Conservation (phyloP, 2,888 invertebrate genomes). For the Melinaea menophilus region DNA sequence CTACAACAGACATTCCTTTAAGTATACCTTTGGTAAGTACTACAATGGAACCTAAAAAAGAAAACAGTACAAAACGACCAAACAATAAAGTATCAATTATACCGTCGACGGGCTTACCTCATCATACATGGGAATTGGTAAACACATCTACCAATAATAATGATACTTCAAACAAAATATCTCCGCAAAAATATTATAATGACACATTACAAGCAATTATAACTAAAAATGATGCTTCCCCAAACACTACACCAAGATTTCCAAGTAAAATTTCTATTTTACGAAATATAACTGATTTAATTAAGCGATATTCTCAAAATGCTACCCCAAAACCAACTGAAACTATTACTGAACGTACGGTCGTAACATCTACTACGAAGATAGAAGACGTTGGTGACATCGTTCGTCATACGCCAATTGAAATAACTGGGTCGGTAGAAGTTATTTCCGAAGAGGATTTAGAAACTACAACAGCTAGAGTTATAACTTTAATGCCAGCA, state of each 20-base stretch:
- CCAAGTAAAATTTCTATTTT: slow-evolving; percentile 67
- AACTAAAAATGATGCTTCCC: slow-evolving; percentile 74
- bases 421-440: slow-evolving; percentile 67
- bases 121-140: slow-evolving; percentile 78
- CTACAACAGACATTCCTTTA: slow-evolving; percentile 24
- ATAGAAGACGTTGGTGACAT: slow-evolving; percentile 42
- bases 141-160: slow-evolving; percentile 73
- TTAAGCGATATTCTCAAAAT: slow-evolving; percentile 79
- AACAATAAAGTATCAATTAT: slow-evolving; percentile 72
- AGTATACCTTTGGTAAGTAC: slow-evolving; percentile 18
- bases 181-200: slow-evolving; percentile 78
- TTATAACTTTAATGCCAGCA: slow-evolving; percentile 83
- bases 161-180: slow-evolving; percentile 55
- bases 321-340: slow-evolving; percentile 52
- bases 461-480: slow-evolving; percentile 59
- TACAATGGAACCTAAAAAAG: slow-evolving; percentile 43
- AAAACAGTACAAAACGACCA: slow-evolving; percentile 61
- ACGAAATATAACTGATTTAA: slow-evolving; percentile 81
- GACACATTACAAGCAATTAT: slow-evolving; percentile 81
- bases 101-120: slow-evolving; percentile 60
- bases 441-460: slow-evolving; percentile 66
- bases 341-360: slow-evolving; percentile 32
- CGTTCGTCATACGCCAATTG: slow-evolving; percentile 49
- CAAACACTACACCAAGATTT: slow-evolving; percentile 68
- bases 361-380: slow-evolving; percentile 32